Percentiles rank a stretch among this genome's conserved stretches.
Conservation (phyloP, 2,888 invertebrate genomes). For the Papilio demoleus region DNA sequence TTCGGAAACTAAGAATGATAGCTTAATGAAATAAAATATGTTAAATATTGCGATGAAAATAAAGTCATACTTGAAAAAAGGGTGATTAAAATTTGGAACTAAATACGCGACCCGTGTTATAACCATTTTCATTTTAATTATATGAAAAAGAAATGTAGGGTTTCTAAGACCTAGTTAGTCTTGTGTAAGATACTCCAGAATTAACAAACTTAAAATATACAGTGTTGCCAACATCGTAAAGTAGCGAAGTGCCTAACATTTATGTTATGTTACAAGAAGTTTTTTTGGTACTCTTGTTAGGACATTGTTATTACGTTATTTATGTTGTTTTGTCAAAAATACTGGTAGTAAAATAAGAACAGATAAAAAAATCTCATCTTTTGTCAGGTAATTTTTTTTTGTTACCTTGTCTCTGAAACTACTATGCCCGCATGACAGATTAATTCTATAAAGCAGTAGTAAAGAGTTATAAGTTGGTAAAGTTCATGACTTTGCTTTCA, state of each 20-base stretch:
- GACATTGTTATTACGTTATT: background rate
- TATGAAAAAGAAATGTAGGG: background rate
- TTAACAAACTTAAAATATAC: background rate
- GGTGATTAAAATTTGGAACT: no score
- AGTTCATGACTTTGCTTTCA: conserved; percentile 1
- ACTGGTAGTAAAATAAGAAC: background rate
- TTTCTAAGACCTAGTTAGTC: background rate
- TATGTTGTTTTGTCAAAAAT: background rate
- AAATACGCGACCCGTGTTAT: no score
- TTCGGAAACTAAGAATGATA: no score
- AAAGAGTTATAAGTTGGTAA: background rate
- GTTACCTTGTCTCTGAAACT: background rate
- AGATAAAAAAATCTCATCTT: background rate
- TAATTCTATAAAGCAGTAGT: background rate
- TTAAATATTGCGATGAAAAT: no score
- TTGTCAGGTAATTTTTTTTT: no score
- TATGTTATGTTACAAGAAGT: background rate
- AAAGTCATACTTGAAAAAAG: no score
- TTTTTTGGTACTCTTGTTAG: background rate
- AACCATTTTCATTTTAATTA: no score
- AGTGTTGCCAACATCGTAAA: background rate
- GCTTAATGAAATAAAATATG: no score
- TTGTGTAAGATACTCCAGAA: background rate
- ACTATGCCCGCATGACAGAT: background rate
- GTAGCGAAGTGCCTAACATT: background rate